phyloP scores from a whole-genome alignment of 2,888 invertebrate genomes.

The Plebejus melissa region DNA sequence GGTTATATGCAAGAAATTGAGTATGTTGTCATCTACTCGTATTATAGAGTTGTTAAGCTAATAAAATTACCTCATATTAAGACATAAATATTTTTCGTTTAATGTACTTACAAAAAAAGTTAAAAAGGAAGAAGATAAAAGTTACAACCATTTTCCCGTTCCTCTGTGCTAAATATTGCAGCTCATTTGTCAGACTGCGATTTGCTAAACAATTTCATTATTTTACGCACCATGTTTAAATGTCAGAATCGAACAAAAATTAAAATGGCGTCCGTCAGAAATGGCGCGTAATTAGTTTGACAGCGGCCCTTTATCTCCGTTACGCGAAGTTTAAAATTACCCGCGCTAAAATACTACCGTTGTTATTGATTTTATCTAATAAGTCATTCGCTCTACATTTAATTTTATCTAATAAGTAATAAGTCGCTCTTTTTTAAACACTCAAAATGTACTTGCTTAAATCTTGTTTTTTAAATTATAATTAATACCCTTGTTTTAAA shows the following conservation, averaged over 20 bases:
- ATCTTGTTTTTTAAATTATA: too few relatives aligned
- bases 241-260: constrained; percentile 11
- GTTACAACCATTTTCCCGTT: constrained; percentile 22
- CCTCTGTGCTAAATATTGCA: constrained; percentile 16
- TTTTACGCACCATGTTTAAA: constrained; percentile 21
- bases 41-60: too few relatives aligned
- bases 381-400: neutral
- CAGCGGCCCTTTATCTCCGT: constrained; percentile 1
- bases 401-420: neutral
- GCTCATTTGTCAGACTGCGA: constrained; percentile 26
- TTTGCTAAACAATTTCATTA: constrained; percentile 25
- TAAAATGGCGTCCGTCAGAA: constrained; percentile 18
- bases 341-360: neutral
- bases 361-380: neutral
- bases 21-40: too few relatives aligned
- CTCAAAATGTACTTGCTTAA: too few relatives aligned
- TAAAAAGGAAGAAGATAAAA: too few relatives aligned
- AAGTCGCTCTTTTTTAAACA: neutral
- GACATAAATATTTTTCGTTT: too few relatives aligned
- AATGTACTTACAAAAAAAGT: too few relatives aligned
- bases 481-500: too few relatives aligned
- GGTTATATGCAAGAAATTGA: too few relatives aligned
- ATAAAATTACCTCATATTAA: too few relatives aligned
- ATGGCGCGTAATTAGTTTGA: constrained; percentile 21
- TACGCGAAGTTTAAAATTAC: neutral